Conservation (phyloP, 2,113 vertebrate genomes). For the Fukomys damarensis region DNA sequence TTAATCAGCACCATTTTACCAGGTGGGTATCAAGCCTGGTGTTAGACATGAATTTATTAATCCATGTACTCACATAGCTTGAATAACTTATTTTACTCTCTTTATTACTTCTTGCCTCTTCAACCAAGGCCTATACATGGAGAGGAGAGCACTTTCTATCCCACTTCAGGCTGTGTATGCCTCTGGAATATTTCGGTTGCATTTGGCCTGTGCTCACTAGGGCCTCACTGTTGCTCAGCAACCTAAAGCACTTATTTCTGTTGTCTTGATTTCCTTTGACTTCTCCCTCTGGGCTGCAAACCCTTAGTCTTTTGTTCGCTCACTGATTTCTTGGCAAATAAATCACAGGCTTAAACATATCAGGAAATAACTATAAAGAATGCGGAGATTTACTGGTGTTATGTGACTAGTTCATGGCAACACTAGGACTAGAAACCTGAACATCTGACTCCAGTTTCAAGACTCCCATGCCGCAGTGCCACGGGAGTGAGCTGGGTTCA, state of each 20-base stretch:
- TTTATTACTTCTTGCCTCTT: neutral
- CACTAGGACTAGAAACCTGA: neutral
- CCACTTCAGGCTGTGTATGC: no score
- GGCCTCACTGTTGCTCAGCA: neutral
- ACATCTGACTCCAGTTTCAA: neutral
- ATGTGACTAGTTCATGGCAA: neutral
- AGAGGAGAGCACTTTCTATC: neutral
- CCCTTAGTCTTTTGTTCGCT: neutral
- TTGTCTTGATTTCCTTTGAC: neutral
- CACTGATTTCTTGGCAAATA: slow-evolving; percentile 8
- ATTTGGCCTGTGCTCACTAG: neutral
- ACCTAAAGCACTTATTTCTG: neutral
- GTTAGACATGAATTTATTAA: neutral
- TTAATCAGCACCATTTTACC: neutral
- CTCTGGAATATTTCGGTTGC: neutral
- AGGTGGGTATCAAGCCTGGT: neutral
- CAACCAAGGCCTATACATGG: neutral
- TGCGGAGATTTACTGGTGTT: neutral
- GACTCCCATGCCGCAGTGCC: neutral
- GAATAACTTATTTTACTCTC: neutral
- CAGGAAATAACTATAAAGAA: neutral
- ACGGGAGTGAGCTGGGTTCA: neutral
- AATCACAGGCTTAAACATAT: neutral
- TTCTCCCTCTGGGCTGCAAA: neutral
- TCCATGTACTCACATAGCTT: neutral